Base-by-base conservation (phyloP, 2,888 invertebrate species). In the Drosophila melanosoma region DNA sequence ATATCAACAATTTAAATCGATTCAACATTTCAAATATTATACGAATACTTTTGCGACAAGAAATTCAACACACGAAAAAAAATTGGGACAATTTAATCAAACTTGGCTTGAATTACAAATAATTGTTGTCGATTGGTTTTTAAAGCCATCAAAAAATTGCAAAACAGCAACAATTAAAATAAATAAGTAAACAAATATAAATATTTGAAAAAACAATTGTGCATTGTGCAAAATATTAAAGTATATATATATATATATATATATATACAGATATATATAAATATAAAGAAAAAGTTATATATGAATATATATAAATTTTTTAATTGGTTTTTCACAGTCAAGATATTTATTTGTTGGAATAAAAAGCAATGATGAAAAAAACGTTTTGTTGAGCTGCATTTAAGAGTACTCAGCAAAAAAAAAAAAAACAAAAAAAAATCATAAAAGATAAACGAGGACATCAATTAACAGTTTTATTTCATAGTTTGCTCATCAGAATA, bases 1-100 rank as follows among this genome's bases (percentile, higher is more conserved):
- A 74, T 52, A 52, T 69, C 58, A 56, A 59, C 32, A 79, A 52
- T 61, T 59, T 48, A 61, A 69, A 59, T 65, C 29, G 62, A 48
- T 65, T 69, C 56, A 66, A 52, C 12, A 52, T 40, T 52, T 65
- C 57, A 68, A 60, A 60, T 45, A 48, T 45, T 29, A 11, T 11
- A 48, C 20, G 29, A 35, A 35, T 29, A 29, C 2, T 12, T 36
- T 42, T 54, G 12, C 38, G 29, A 35, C 32, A 32, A 3, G 38
- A n/a, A 35, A 54, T 4, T 23, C 20, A 29, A 60, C 56, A 33
- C 29, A 53, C 11, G 15, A 12, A 36, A 59, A 42, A 32, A 32
- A 48, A 42, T 29, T 29, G 10, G 58, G 20, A 33, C 56, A 35
- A 7, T 23, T 38, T 40, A 69, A 69, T 33, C 15, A 32, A 69